Evolutionary conservation across 2,888 invertebrate species (phyloP).

Genomic region (Allygus modestus): DNA sequence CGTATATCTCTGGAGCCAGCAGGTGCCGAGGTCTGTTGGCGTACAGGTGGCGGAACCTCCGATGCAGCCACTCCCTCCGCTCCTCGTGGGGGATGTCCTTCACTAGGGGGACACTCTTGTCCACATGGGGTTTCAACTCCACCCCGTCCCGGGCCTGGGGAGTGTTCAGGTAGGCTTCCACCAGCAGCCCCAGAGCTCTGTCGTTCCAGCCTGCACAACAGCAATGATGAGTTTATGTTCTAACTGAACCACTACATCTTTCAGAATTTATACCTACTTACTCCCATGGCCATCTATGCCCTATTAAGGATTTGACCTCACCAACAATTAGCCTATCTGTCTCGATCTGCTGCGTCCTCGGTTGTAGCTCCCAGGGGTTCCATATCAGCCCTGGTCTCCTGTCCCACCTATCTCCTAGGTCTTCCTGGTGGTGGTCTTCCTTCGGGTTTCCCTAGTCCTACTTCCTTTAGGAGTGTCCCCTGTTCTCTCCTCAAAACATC

Average conservation of each 20-base stretch:
- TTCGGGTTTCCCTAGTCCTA: too few species aligned
- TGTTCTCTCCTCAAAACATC: too few species aligned
- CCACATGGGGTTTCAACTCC: slow-evolving; percentile 86
- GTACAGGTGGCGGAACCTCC: slow-evolving; percentile 82
- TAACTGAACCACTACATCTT: neutral
- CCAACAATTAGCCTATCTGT: too few species aligned
- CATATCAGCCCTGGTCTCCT: too few species aligned
- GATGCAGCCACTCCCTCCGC: slow-evolving; percentile 83
- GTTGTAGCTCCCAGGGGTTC: too few species aligned
- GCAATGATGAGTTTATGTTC: neutral
- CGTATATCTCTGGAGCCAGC: slow-evolving; percentile 82
- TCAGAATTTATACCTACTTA: too few species aligned
- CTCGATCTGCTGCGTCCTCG: too few species aligned
- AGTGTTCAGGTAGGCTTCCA: slow-evolving; percentile 85
- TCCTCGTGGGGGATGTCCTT: slow-evolving; percentile 84
- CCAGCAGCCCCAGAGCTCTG: slow-evolving; percentile 83
- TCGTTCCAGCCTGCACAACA: slow-evolving; percentile 84
- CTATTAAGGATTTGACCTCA: too few species aligned
- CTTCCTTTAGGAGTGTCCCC: too few species aligned
- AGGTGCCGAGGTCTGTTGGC: slow-evolving; percentile 77
- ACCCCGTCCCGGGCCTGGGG: slow-evolving; percentile 80
- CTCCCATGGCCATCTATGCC: too few species aligned
- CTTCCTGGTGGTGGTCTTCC: too few species aligned
- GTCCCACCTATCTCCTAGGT: too few species aligned
- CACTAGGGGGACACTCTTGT: slow-evolving; percentile 77